Percentiles rank a stretch among this genome's conserved stretches.
phyloP scores from a whole-genome alignment of 2,797 vertebrate genomes.

The Crocidura indochinensis region DNA sequence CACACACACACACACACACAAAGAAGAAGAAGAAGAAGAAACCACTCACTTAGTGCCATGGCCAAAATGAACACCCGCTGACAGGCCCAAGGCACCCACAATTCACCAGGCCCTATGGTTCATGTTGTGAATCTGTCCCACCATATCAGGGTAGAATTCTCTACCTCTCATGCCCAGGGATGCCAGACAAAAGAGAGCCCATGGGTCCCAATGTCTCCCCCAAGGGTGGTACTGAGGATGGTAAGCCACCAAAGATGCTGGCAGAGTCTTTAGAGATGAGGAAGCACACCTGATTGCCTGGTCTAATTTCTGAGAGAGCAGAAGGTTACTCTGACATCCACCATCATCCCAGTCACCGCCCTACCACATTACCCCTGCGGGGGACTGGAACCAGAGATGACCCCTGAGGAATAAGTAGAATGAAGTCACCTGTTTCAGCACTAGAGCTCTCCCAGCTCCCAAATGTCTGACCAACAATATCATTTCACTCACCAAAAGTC shows the following conservation, averaged over 20 bases:
- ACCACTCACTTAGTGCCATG: too few relatives aligned
- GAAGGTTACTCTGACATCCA: not conserved
- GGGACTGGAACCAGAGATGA: constrained; percentile 6
- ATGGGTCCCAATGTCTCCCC: not conserved
- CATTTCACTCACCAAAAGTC: constrained; percentile 49
- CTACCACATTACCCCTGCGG: fast-evolving
- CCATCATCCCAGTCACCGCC: not conserved
- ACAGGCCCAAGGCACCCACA: not conserved
- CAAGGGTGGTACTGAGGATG: not conserved
- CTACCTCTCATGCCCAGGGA: not conserved
- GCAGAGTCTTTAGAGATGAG: not conserved
- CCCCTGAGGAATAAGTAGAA: not conserved
- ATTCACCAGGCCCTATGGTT: not conserved
- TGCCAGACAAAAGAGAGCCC: not conserved
- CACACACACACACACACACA: too few relatives aligned
- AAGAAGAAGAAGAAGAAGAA: not conserved
- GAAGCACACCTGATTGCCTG: not conserved
- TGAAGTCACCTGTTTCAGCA: constrained; percentile 51
- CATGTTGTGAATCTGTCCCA: not conserved
- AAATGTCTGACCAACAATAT: constrained; percentile 55
- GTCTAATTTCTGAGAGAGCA: not conserved
- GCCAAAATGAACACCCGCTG: too few relatives aligned
- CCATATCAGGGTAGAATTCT: not conserved
- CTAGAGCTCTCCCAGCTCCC: constrained; percentile 16
- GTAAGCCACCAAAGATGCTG: not conserved